phyloP scores from a whole-genome alignment of 1,140 invertebrate genomes.

The Branchinecta lynchi region DNA sequence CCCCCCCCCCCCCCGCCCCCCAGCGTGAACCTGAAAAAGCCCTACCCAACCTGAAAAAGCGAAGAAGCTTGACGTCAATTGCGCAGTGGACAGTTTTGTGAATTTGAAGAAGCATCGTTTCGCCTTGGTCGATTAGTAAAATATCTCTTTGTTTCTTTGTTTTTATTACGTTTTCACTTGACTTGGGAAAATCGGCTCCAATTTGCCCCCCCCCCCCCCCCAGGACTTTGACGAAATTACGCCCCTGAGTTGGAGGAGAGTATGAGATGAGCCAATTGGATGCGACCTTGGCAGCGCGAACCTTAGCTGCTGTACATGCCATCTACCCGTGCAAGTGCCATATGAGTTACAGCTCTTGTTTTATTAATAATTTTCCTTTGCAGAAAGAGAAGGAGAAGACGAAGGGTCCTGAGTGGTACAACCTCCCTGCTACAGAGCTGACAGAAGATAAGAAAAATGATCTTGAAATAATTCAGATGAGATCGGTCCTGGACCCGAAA shows the following conservation, averaged over 20 bases:
- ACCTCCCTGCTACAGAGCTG: constrained; percentile 67
- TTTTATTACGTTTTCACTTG: too few species aligned
- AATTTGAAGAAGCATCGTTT: too few species aligned
- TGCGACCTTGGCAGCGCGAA: not conserved
- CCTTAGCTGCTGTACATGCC: not conserved
- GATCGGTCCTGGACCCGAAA: constrained; percentile 77
- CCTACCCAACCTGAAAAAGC: too few species aligned
- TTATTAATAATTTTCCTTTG: constrained; percentile 15
- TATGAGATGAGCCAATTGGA: not conserved
- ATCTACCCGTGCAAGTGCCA: not conserved
- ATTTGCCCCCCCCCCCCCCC: too few species aligned
- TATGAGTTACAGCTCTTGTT: not conserved
- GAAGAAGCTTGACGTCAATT: too few species aligned
- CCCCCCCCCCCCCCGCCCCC: too few species aligned
- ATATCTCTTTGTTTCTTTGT: too few species aligned
- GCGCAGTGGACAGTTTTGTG: too few species aligned
- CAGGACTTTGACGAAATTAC: too few species aligned
- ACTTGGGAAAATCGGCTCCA: too few species aligned
- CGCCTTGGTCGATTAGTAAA: too few species aligned
- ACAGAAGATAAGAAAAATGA: constrained; percentile 74
- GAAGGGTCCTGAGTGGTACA: constrained; percentile 71
- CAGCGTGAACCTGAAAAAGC: too few species aligned
- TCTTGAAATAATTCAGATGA: constrained; percentile 73
- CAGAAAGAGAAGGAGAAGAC: constrained; percentile 45
- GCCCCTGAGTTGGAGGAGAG: not conserved